Conservation (phyloP, 2,797 vertebrate genomes). For the Micrastur ruficollis region DNA sequence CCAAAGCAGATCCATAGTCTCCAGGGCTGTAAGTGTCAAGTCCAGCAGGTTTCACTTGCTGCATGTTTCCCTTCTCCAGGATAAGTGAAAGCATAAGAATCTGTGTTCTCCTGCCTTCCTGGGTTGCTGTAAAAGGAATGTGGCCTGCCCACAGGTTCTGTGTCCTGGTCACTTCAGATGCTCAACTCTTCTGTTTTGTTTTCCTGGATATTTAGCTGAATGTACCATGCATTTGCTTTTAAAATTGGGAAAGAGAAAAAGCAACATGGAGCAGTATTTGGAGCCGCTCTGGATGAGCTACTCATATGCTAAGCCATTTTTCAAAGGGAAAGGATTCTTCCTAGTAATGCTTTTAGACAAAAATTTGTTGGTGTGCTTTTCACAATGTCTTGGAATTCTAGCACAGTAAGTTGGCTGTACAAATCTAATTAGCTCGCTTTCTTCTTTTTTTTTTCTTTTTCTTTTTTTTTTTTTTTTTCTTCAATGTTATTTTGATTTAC, state of each 20-base stretch:
- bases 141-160: background rate
- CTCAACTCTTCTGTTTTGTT: background rate
- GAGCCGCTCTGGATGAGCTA: background rate
- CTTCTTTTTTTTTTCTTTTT: no score
- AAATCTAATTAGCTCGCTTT: conserved; percentile 39
- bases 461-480: background rate
- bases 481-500: conserved; percentile 47
- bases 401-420: background rate
- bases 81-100: background rate
- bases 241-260: background rate
- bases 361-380: background rate
- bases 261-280: background rate
- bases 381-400: background rate
- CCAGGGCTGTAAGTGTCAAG: background rate
- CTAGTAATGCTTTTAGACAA: background rate
- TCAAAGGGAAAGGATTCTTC: background rate
- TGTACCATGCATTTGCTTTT: background rate
- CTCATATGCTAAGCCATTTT: background rate
- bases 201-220: background rate
- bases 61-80: background rate
- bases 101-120: background rate
- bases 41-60: background rate
- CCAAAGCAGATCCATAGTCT: background rate
- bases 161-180: background rate
- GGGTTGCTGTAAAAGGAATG: background rate